These are phyloP conservation scores for Aurelia sp. DNA, from an alignment of 30 jellyfish, hydroid and myxozoan genomes.

Conservation along the genomic window DNA sequence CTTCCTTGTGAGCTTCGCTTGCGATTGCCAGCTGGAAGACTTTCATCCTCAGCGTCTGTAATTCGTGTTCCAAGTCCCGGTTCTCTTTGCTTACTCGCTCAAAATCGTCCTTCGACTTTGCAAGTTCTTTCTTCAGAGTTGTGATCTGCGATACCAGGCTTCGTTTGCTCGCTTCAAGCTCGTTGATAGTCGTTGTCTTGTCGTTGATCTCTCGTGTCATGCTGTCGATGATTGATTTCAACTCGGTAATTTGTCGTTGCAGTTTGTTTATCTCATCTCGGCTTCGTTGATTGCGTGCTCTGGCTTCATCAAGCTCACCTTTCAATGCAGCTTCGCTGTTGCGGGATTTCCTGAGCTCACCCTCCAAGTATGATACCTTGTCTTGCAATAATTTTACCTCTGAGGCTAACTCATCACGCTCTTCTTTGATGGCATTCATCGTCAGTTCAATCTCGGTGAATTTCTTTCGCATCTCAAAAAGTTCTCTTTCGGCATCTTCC, in stretches of 20 bases:
- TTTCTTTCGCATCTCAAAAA: conserved; percentile 81
- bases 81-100: conserved; percentile 64
- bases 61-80: conserved; percentile 76
- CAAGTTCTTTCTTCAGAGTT: conserved; percentile 80
- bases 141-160: conserved; percentile 63
- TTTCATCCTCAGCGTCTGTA: conserved; percentile 65
- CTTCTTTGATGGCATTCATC: conserved; percentile 76
- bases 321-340: conserved; percentile 86
- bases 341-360: conserved; percentile 75
- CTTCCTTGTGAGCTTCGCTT: conserved; percentile 82
- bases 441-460: conserved; percentile 84
- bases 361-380: conserved; percentile 51
- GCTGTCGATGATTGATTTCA: conserved; percentile 66
- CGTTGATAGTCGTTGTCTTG: conserved; percentile 60
- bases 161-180: conserved; percentile 68
- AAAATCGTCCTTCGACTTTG: conserved; percentile 47
- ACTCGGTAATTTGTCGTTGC: conserved; percentile 72
- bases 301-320: conserved; percentile 96
- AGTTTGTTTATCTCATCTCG: conserved; percentile 80
- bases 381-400: conserved; percentile 72
- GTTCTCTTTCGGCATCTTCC: conserved; percentile 92
- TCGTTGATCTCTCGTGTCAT: conserved; percentile 79
- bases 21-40: conserved; percentile 60
- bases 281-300: conserved; percentile 81
- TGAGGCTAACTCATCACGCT: conserved; percentile 79